Base-by-base conservation (phyloP, 2,888 invertebrate species). In the Teleiodes luculella region DNA sequence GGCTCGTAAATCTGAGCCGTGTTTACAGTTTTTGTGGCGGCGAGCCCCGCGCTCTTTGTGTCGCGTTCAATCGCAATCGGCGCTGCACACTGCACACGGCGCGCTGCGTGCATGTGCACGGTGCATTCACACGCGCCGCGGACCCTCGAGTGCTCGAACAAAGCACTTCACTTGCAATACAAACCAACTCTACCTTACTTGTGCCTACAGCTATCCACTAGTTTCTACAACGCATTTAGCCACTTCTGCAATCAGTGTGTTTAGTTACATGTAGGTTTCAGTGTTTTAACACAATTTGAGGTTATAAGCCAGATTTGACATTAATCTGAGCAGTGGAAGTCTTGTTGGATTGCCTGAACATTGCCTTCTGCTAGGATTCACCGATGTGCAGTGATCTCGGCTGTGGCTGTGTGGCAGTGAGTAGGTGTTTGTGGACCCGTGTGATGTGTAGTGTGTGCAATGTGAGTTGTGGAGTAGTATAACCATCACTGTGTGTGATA, bases 141-240 rank as follows among this genome's bases (percentile, higher is more conserved):
- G 83, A 88, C 86, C 86, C 87, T 87, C 83, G 79, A 80, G n/a
- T n/a, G n/a, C 79, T 86, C 86, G 82, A 86, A 89, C 88, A 89
- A 89, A 89, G 88, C 88, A 83, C 80, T 87, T 80, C 75, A 81
- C 79, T 81, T 80, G 78, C n/a, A 43, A 43, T 13, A n/a, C 24
- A n/a, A n/a, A 11, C 5, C 24, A n/a, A 7, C 20, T 6, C 6
- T 5, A 43, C 43, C 6, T 43, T 20, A 43, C 28, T n/a, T n/a
- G n/a, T 5, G 6, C 5, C 7, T 24, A n/a, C 28, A 28, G 43
- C 10, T 43, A 28, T 24, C 43, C 20, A 13, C 13, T 43, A 13
- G 28, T n/a, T 28, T 13, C 28, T 28, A 18, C 11, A 13, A 13
- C 24, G 28, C 28, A 28, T 43, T 13, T 6, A 1, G n/a, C 13